Conservation (phyloP, 2,888 invertebrate genomes). For the Hemicrepidius hirtus region DNA sequence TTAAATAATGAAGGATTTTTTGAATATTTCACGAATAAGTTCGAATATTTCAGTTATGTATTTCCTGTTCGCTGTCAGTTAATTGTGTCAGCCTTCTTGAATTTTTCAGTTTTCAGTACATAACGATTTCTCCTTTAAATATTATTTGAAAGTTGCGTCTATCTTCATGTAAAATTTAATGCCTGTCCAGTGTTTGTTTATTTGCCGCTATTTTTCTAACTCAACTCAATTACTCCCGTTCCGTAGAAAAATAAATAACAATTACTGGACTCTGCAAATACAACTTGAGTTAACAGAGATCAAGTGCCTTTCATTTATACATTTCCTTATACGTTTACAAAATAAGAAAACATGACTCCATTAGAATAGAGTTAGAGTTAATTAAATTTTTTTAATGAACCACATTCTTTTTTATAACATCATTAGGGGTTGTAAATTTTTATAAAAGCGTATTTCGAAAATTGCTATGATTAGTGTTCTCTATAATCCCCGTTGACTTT, state of each 20-base stretch:
- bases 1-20: no score
- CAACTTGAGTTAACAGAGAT: slow-evolving; percentile 48
- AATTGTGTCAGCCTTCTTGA: neutral
- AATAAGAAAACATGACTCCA: neutral
- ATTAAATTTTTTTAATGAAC: no score
- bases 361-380: no score
- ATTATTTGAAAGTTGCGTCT: slow-evolving; percentile 15
- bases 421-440: no score
- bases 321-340: slow-evolving; percentile 17
- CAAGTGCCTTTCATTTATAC: slow-evolving; percentile 44
- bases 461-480: slow-evolving; percentile 1
- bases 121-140: neutral
- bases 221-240: slow-evolving; percentile 45
- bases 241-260: slow-evolving; percentile 51
- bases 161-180: slow-evolving; percentile 40
- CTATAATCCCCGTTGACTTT: slow-evolving; percentile 13
- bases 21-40: no score
- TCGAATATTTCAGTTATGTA: neutral
- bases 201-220: slow-evolving; percentile 41
- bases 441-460: neutral
- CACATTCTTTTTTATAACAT: no score
- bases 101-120: neutral
- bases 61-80: no score
- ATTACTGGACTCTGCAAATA: slow-evolving; percentile 48
- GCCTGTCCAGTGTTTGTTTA: slow-evolving; percentile 42